Base-by-base conservation (phyloP, 2,797 vertebrate genomes). In the Pseudotriccus pelzelni region DNA sequence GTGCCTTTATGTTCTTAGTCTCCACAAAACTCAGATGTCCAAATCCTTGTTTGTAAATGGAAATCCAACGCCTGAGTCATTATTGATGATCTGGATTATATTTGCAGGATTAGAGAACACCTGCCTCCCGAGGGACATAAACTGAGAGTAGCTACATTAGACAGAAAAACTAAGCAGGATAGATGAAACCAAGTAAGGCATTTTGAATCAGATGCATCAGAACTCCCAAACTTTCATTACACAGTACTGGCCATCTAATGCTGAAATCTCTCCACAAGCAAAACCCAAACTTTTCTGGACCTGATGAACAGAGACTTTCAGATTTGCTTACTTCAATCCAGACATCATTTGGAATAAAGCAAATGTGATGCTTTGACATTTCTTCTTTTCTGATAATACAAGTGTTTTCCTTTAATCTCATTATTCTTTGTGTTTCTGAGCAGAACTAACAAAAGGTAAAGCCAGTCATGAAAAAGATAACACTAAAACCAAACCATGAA, bases 81-180 rank as follows among this genome's bases (percentile, higher is more conserved):
- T 46, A 4, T 36, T 43, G n/a, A 32, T 50, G 60, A 4, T 47
- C 73, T 58, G 47, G 14, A 37, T 67, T 14, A 44, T 43, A 76
- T 50, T 53, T 81, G 17, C 49, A 74, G 6, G 24, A 84, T 74
- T 80, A 86, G 28, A 67, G 24, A 49, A 83, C 10, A 55, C 3
- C 16, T 13, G 6, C 0, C 0, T 74, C 58, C 27, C 56, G 28
- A 64, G 49, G 10, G 10, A 3, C 16, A 56, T 36, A 68, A 59
- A 37, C 12, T 69, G n/a, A 59, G 32, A 55, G 25, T 10, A 74
- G 39, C 34, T 52, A 68, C 14, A n/a, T 49, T 44, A 59, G 16
- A 22, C 5, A 60, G 22, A 77, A 94, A 52, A 23, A 37, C 11
- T 64, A 36, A 80, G 11, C 3, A 4, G 18, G 16, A 41, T 12